phyloP scores from a whole-genome alignment of 2,888 invertebrate species.

The Folsomia candida region DNA sequence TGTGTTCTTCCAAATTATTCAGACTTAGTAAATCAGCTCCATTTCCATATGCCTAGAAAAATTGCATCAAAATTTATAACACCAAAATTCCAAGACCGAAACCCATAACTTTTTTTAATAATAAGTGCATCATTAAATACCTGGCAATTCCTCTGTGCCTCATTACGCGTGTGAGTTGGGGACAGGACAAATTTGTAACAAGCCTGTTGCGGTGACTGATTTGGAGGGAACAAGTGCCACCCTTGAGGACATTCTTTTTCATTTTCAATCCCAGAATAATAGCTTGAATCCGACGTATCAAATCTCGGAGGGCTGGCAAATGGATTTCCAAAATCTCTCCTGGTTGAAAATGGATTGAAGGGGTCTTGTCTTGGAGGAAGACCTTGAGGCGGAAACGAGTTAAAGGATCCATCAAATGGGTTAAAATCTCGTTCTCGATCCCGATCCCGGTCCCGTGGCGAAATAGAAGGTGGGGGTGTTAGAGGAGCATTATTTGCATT shows the following conservation, averaged over 20 bases:
- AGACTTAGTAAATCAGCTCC: constrained; percentile 75
- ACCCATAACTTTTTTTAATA: no score
- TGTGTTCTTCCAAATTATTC: constrained; percentile 79
- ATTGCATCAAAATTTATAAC: constrained; percentile 1
- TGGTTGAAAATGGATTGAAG: constrained; percentile 31
- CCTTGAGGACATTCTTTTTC: constrained; percentile 71
- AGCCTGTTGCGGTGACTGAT: constrained; percentile 60
- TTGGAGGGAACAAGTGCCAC: constrained; percentile 68
- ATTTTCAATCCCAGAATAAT: constrained; percentile 32
- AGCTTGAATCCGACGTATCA: constrained; percentile 35
- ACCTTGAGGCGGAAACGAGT: constrained; percentile 7
- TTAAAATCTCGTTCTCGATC: neutral
- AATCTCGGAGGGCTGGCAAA: constrained; percentile 30
- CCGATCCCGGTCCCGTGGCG: neutral
- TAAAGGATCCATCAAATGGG: constrained; percentile 23
- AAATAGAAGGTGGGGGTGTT: neutral
- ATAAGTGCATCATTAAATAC: constrained; percentile 50
- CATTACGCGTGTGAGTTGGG: constrained; percentile 73
- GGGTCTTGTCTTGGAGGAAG: constrained; percentile 32
- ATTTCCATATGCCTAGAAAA: constrained; percentile 62
- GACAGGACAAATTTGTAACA: constrained; percentile 90
- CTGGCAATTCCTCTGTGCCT: constrained; percentile 78
- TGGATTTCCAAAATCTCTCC: constrained; percentile 20
- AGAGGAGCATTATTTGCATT: constrained; percentile 9
- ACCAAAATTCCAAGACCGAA: no score